Base-by-base conservation (phyloP, 2,113 vertebrate genomes). In the Trematomus loennbergii region DNA sequence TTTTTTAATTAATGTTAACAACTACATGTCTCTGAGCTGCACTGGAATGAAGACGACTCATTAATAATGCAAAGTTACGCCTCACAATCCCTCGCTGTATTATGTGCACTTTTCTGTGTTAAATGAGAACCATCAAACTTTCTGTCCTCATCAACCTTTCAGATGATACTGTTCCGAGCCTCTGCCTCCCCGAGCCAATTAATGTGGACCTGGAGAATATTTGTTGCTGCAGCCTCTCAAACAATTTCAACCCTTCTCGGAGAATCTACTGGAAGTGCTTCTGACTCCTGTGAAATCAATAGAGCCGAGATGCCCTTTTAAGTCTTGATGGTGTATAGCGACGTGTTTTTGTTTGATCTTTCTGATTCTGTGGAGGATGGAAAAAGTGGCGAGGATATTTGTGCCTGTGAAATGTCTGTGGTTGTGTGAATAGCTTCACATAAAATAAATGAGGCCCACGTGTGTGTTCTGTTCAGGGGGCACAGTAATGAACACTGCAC, bases 61-160 rank as follows among this genome's bases (percentile, higher is more conserved):
- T 94, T 92, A 94, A 91, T 85, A 91, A 89, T 87, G 75, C 66
- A 89, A 57, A 76, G 62, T 72, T 57, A 64, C 66, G 73, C 75
- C 85, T 85, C 74, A 73, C 69, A 62, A 74, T 87, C 83, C 55
- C 62, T 88, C 33, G n/a, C 63, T 64, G 74, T 84, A 64, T 85
- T 88, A 93, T 84, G 80, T 69, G 66, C 59, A 76, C 75, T 89
- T 93, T 91, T 93, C 82, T 66, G 61, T 77, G 81, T 90, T 94
- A 92, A 94, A 93, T 84, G 85, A 93, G 91, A 83, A 87, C 87
- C 84, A 86, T 90, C 87, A 70, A 84, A 91, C 87, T 93, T 90
- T 92, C 87, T 84, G 84, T 94, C 93, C 93, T 93, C 87, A 80
- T 94, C 94, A 94, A 90, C 92, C 91, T 93, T 93, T 92, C 89